Conservation (phyloP, 2,888 invertebrate species). For the Pachydiplax longipennis region DNA sequence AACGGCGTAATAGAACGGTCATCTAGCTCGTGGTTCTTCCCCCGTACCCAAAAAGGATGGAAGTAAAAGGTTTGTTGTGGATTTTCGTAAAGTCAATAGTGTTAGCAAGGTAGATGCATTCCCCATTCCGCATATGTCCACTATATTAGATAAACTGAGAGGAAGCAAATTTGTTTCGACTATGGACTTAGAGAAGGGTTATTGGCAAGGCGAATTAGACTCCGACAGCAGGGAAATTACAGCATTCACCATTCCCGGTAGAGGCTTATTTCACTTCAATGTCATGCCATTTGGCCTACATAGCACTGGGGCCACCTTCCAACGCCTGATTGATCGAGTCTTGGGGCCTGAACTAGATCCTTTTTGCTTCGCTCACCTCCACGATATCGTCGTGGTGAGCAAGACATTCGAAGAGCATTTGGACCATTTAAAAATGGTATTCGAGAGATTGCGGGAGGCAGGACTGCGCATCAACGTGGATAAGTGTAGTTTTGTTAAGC, state of each 20-base stretch:
- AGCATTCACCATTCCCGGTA: neutral
- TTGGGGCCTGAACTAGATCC: neutral
- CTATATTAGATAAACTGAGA: constrained; percentile 53
- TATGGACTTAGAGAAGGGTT: constrained; percentile 54
- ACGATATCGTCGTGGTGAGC: neutral
- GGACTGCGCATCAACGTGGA: neutral
- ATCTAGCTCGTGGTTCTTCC: constrained; percentile 50
- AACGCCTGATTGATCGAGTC: neutral
- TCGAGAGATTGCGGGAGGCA: neutral
- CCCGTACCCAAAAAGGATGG: constrained; percentile 48
- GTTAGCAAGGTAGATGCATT: constrained; percentile 53
- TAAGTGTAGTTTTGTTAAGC: too few species aligned
- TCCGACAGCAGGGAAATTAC: neutral
- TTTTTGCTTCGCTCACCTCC: neutral
- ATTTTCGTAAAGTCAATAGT: constrained; percentile 53
- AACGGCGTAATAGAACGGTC: constrained; percentile 50
- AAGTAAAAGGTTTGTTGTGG: constrained; percentile 50
- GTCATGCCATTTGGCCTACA: too few species aligned
- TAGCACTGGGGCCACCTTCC: too few species aligned
- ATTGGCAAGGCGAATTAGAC: neutral
- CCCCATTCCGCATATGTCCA: constrained; percentile 53
- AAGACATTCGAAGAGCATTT: neutral
- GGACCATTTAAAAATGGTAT: neutral
- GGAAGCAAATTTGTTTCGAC: constrained; percentile 54
- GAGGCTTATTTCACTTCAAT: too few species aligned